Percentiles rank a stretch among this genome's conserved stretches.
Conservation (phyloP, 2,797 vertebrate genomes). For the Glossophaga mutica region DNA sequence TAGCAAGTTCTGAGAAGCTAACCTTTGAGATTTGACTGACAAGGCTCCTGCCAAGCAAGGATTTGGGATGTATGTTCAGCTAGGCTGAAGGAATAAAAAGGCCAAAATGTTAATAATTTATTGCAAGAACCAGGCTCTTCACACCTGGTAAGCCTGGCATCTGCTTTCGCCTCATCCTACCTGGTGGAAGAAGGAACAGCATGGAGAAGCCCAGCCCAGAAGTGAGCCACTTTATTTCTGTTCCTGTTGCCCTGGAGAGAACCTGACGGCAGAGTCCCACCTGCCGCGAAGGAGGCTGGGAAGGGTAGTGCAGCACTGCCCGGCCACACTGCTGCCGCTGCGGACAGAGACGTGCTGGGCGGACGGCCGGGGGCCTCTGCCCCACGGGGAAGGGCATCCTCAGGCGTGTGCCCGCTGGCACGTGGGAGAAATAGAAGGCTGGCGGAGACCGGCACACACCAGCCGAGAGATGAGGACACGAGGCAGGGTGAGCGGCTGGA, state of each 20-base stretch:
- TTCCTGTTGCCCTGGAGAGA: neutral
- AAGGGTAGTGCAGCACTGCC: neutral
- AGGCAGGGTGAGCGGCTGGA: neutral
- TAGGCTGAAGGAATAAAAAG: neutral
- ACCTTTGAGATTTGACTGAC: neutral
- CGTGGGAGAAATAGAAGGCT: neutral
- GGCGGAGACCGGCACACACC: neutral
- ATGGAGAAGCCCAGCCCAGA: neutral
- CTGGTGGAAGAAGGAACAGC: neutral
- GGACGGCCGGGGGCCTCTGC: neutral
- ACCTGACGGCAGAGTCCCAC: neutral
- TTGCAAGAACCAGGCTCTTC: neutral
- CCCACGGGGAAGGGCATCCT: neutral
- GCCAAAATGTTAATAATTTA: neutral
- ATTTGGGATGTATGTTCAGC: neutral
- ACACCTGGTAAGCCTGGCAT: neutral
- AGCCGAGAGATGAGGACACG: neutral
- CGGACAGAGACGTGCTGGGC: neutral
- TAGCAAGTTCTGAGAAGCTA: neutral
- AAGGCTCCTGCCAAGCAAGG: neutral
- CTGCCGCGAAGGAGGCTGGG: neutral
- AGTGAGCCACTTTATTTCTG: neutral
- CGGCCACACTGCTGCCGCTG: neutral
- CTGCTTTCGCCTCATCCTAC: neutral
- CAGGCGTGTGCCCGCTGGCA: neutral